Percentiles rank a stretch among this genome's conserved stretches.
Conservation (phyloP, 2,113 vertebrate genomes). For the Chinchilla lanigera region DNA sequence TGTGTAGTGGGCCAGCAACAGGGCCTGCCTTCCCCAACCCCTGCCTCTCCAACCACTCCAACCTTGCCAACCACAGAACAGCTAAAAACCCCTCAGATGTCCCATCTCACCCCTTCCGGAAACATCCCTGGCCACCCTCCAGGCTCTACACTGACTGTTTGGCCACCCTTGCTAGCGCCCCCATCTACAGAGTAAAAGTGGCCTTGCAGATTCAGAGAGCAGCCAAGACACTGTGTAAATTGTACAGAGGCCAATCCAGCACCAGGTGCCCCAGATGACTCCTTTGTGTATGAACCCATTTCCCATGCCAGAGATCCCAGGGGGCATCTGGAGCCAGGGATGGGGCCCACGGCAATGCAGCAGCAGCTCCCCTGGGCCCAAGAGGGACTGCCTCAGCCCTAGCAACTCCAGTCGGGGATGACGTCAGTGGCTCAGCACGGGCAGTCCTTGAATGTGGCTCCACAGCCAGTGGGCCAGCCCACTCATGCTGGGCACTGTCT, state of each 20-base stretch:
- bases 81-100: background rate
- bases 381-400: conserved; percentile 65
- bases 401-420: conserved; percentile 75
- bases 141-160: background rate
- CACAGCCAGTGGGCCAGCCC: background rate
- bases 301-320: conserved; percentile 87
- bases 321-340: conserved; percentile 88
- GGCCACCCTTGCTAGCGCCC: conserved; percentile 74
- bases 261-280: conserved; percentile 91
- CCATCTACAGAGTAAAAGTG: conserved; percentile 29
- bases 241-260: conserved; percentile 93
- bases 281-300: conserved; percentile 89
- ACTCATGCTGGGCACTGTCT: background rate
- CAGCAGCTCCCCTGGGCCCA: conserved; percentile 80
- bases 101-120: background rate
- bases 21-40: conserved; percentile 90
- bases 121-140: background rate
- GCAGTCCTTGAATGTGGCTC: conserved; percentile 86
- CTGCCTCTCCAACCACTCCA: conserved; percentile 58
- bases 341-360: conserved; percentile 88
- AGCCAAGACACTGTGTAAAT: conserved; percentile 89
- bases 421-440: conserved; percentile 94
- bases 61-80: background rate
- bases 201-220: background rate
- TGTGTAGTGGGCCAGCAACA: background rate